phyloP scores from a whole-genome alignment of 2,113 vertebrate species.

The Ciconia maguari region DNA sequence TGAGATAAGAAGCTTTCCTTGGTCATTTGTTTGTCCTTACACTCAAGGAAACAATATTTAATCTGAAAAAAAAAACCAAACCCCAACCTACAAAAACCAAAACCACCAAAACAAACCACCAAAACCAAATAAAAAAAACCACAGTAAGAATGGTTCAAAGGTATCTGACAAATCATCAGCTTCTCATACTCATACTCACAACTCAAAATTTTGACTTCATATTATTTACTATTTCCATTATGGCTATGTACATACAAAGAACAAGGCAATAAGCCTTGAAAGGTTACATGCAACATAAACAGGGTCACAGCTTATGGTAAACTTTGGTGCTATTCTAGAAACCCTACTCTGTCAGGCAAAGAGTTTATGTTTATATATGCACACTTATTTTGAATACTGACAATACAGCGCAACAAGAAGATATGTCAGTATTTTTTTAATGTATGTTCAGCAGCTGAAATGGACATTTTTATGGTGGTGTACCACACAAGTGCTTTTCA shows the following conservation, averaged over 20 bases:
- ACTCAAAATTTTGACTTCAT: neutral
- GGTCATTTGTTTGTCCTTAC: neutral
- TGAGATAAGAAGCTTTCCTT: neutral
- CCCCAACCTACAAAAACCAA: neutral
- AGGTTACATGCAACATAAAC: neutral
- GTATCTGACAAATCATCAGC: neutral
- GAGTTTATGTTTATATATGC: neutral
- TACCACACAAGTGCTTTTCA: neutral
- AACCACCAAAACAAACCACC: fast-evolving
- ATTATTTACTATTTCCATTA: neutral
- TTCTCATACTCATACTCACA: neutral
- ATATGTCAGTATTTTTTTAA: neutral
- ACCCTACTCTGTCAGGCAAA: neutral
- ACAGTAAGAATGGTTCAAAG: neutral
- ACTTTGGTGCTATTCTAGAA: neutral
- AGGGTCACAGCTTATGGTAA: neutral
- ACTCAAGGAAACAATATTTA: neutral
- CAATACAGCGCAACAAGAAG: neutral
- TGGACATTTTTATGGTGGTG: neutral
- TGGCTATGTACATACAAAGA: neutral
- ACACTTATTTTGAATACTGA: neutral
- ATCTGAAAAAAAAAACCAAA: neutral
- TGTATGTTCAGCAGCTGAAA: neutral
- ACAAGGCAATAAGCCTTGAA: neutral
- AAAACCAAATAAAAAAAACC: neutral